A percentile compares a stretch with the other conserved stretches of the same genome.
These are phyloP conservation scores for Pyrrhia umbra DNA, from an alignment of 2,888 invertebrate genomes.

Conservation along the genomic window DNA sequence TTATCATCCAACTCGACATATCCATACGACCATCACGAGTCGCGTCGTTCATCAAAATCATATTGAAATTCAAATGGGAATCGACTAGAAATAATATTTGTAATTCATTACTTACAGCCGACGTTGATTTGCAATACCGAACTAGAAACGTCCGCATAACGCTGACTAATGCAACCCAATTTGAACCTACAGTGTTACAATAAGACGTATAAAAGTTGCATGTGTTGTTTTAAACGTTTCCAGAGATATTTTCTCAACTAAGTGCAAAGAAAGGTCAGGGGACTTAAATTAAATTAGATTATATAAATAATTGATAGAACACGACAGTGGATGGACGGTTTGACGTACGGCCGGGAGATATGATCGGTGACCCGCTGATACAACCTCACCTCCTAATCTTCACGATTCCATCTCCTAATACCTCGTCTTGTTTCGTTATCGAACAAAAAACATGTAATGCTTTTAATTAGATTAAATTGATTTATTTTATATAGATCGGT, in stretches of 20 bases:
- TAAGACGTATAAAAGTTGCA: conserved; percentile 79
- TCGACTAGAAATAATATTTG: conserved; percentile 70
- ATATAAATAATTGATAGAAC: conserved; percentile 88
- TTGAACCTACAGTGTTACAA: conserved; percentile 76
- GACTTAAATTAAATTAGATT: conserved; percentile 89
- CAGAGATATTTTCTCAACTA: conserved; percentile 74
- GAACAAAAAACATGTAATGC: conserved; percentile 89
- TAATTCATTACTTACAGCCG: conserved; percentile 65
- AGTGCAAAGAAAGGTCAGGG: conserved; percentile 86
- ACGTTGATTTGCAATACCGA: conserved; percentile 57
- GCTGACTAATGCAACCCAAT: conserved; percentile 65
- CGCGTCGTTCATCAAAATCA: conserved; percentile 43
- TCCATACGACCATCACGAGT: conserved; percentile 21
- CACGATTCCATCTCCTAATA: conserved; percentile 87
- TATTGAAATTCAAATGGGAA: conserved; percentile 70
- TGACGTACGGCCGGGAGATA: conserved; percentile 85
- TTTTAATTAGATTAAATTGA: conserved; percentile 91
- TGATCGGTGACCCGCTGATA: conserved; percentile 87
- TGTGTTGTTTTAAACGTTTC: conserved; percentile 74
- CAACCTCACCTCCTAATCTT: conserved; percentile 84
- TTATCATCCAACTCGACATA: conserved; percentile 30
- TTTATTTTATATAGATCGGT: conserved; percentile 86
- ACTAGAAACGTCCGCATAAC: conserved; percentile 52
- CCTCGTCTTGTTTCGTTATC: conserved; percentile 87
- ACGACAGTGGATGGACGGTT: conserved; percentile 86